A percentile compares a stretch with the other conserved stretches of the same genome.
Evolutionary conservation across 2,113 vertebrate genomes (phyloP).

Genomic region (Notiomystis cincta): DNA sequence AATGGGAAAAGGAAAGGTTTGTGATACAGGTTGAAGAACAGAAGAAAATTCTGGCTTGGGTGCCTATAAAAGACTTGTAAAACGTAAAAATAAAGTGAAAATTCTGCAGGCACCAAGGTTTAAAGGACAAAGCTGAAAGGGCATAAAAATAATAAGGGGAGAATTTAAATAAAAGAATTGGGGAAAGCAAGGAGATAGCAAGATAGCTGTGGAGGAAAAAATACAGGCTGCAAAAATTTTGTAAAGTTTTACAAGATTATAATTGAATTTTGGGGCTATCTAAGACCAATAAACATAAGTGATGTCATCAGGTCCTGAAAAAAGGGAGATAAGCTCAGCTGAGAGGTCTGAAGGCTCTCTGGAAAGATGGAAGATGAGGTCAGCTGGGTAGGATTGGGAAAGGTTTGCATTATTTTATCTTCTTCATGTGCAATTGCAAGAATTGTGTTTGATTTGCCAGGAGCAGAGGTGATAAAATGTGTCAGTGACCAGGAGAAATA

Average conservation of each 20-base stretch:
- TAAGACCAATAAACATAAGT: background rate
- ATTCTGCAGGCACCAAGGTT: background rate
- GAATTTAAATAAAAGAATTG: background rate
- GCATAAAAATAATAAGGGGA: background rate
- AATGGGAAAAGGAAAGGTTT: background rate
- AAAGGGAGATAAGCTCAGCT: background rate
- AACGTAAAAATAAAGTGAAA: background rate
- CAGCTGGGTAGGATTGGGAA: background rate
- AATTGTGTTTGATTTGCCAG: background rate
- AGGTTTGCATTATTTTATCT: background rate
- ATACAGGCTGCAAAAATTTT: background rate
- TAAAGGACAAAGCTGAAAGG: background rate
- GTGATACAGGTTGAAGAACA: background rate
- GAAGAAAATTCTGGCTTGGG: background rate
- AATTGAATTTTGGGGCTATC: background rate
- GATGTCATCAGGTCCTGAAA: background rate
- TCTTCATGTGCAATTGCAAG: background rate
- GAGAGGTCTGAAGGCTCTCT: background rate
- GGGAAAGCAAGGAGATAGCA: background rate
- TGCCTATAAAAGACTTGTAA: background rate
- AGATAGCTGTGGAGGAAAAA: background rate
- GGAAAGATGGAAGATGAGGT: background rate
- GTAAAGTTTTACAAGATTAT: background rate
- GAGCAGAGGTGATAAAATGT: background rate
- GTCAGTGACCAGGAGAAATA: background rate